A percentile compares a stretch with the other conserved stretches of the same genome.
phyloP scores from a whole-genome alignment of 1,140 invertebrate species.

The Calephelis nemesis region DNA sequence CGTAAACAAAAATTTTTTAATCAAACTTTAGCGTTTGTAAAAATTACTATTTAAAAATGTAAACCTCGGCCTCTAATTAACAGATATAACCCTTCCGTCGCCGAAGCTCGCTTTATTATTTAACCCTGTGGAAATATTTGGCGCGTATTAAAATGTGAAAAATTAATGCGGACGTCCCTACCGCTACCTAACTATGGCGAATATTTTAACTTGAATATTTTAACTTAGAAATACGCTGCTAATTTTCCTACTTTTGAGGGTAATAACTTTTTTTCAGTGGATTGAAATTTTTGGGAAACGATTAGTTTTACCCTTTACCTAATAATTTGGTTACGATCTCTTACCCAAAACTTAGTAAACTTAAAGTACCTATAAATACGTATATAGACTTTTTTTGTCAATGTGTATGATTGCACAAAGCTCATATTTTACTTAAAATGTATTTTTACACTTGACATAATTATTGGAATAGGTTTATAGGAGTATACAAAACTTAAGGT shows the following conservation, averaged over 20 bases:
- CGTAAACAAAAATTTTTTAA: constrained; percentile 72
- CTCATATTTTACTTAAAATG: no score
- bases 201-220: not conserved
- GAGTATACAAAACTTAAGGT: not conserved
- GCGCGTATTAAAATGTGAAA: constrained; percentile 78
- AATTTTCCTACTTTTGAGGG: not conserved
- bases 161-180: constrained; percentile 55
- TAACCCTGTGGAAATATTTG: constrained; percentile 75
- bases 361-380: no score
- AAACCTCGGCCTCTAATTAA: constrained; percentile 72
- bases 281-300: no score
- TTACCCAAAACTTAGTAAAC: no score
- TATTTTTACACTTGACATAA: no score
- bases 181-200: constrained; percentile 5
- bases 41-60: constrained; percentile 79
- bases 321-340: no score
- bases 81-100: constrained; percentile 78
- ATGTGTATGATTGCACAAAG: no score
- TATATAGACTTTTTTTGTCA: no score
- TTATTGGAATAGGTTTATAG: no score
- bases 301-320: no score
- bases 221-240: not conserved
- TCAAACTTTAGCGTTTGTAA: constrained; percentile 79
- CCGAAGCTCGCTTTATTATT: constrained; percentile 69
- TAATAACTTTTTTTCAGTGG: not conserved